Base-by-base conservation (phyloP, 2,888 invertebrate species). In the Synanthedon myopaeformis region DNA sequence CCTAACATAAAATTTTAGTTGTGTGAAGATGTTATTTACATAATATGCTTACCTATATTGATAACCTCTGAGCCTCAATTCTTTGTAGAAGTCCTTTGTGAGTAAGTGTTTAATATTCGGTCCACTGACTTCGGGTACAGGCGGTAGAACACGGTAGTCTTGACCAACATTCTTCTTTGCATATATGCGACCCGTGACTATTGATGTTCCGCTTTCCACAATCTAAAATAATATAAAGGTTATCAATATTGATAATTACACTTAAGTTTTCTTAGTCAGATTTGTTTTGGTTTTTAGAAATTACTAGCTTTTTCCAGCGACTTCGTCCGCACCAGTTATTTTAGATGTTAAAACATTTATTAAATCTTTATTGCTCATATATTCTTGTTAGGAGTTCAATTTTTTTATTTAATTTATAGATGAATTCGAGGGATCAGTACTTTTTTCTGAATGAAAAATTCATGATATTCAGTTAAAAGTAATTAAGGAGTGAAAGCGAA, bases 111-210 rank as follows among this genome's bases (percentile, higher is more conserved):
- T 84, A 48, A 84, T 67, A 54, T 85, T 84, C 11, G 84, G 78
- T 56, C 84, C 73, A 48, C 73, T 70, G 2, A 61, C 70, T 58
- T 77, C 84, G 1, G 81, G 76, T 35, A 82, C 64, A 6, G 86
- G 66, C 3, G 83, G 82, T 0, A 89, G 72, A 1, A 85, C 79
- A 2, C 89, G 71, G 69, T 88, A 88, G 56, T 90, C 88, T 55
- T 89, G 86, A 0, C 89, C 89, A 0, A 89, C 86, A 50, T 90
- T 84, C 62, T 89, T 87, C 56, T 90, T 89, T 2, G 88, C 86
- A 52, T 89, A 90, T 53, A 94, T 90, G 14, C 79, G 88, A 41
- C 95, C 95, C 0, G 92, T 92, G 0, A 92, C 92, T 28, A 95
- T 90, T 0, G 92, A 89, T 0, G 90, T 90, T 3, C 91, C 91